Evolutionary conservation across 2,113 vertebrate genomes (phyloP).

Genomic region (Recurvirostra avosetta): DNA sequence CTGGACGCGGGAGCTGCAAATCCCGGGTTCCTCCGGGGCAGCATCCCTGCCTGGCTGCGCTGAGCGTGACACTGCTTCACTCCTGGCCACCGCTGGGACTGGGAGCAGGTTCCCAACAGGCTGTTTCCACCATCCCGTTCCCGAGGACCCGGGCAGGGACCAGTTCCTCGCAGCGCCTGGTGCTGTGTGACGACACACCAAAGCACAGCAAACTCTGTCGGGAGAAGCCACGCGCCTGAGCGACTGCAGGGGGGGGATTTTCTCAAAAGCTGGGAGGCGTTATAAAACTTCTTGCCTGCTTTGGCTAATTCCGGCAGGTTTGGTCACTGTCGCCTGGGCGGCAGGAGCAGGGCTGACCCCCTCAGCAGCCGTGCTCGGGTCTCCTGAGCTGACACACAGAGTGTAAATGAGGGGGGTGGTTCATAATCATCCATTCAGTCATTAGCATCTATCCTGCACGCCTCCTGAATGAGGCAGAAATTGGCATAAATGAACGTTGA

Average conservation of each 20-base stretch:
- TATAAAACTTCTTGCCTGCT: background rate
- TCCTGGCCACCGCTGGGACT: accelerated
- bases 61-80: accelerated
- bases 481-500: background rate
- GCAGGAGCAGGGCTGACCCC: background rate
- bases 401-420: background rate
- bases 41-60: background rate
- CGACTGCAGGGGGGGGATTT: background rate
- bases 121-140: background rate
- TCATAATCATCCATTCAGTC: background rate
- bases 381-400: background rate
- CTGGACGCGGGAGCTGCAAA: background rate
- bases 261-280: background rate
- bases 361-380: background rate
- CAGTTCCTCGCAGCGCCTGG: background rate
- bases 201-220: background rate
- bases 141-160: accelerated
- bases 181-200: background rate
- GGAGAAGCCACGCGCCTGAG: background rate
- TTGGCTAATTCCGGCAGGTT: background rate
- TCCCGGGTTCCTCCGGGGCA: background rate
- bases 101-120: background rate
- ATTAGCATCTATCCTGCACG: background rate
- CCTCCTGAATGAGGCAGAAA: background rate
- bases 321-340: background rate